phyloP scores from a whole-genome alignment of 2,797 vertebrate genomes.

The Amazona finschi region DNA sequence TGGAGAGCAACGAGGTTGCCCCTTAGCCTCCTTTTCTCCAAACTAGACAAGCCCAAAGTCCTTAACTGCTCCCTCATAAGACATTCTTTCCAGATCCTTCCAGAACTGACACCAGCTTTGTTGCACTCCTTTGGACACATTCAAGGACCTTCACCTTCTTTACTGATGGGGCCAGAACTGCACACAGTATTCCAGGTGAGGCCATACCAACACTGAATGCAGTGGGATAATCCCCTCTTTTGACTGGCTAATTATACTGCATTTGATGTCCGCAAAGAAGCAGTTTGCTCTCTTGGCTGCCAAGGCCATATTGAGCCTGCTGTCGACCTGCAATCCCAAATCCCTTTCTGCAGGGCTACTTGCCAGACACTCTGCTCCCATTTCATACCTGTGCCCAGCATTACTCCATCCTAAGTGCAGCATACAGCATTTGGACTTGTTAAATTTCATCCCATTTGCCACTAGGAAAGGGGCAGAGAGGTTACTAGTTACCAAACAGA shows the following conservation, averaged over 20 bases:
- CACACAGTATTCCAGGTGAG: not conserved
- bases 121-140: not conserved
- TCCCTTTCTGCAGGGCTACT: not conserved
- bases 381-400: accelerated
- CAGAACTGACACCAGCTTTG: not conserved
- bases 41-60: not conserved
- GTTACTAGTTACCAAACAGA: not conserved
- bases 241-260: not conserved
- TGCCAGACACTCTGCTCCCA: not conserved
- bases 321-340: not conserved
- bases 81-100: not conserved
- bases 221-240: not conserved
- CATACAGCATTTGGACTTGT: not conserved
- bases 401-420: not conserved
- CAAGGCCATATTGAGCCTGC: not conserved
- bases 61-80: not conserved
- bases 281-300: not conserved
- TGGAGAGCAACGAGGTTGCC: not conserved
- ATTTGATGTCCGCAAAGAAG: not conserved
- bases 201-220: accelerated
- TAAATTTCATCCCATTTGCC: not conserved
- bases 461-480: not conserved
- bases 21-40: not conserved
- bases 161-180: not conserved
- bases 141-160: not conserved